Conservation (phyloP, 2,113 vertebrate genomes). For the Eubucco bourcierii region DNA sequence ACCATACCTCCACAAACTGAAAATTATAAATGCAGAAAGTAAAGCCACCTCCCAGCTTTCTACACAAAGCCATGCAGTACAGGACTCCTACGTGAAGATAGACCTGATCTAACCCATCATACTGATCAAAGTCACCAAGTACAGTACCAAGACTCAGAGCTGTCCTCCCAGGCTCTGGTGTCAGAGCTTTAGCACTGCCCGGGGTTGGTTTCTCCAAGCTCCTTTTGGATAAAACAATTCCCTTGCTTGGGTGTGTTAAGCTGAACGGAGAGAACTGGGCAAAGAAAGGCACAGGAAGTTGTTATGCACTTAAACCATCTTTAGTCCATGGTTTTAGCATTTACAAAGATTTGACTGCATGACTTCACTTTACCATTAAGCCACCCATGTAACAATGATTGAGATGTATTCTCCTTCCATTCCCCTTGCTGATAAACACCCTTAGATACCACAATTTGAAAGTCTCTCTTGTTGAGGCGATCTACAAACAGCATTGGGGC, state of each 20-base stretch:
- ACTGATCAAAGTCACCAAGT: background rate
- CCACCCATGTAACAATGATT: background rate
- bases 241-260: accelerated
- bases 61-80: accelerated
- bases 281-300: background rate
- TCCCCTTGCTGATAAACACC: background rate
- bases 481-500: background rate
- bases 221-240: background rate
- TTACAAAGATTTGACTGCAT: background rate
- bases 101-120: background rate
- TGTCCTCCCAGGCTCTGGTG: accelerated
- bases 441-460: background rate
- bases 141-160: background rate
- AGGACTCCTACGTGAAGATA: background rate
- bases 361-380: background rate
- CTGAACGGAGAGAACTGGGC: background rate
- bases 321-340: background rate
- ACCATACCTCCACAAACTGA: background rate
- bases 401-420: background rate
- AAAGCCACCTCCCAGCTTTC: background rate
- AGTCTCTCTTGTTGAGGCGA: background rate
- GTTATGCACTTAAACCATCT: background rate
- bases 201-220: background rate
- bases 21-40: background rate
- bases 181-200: background rate